Evolutionary conservation across 1,140 invertebrate species (phyloP).

Genomic region (Vanessa tameamea): DNA sequence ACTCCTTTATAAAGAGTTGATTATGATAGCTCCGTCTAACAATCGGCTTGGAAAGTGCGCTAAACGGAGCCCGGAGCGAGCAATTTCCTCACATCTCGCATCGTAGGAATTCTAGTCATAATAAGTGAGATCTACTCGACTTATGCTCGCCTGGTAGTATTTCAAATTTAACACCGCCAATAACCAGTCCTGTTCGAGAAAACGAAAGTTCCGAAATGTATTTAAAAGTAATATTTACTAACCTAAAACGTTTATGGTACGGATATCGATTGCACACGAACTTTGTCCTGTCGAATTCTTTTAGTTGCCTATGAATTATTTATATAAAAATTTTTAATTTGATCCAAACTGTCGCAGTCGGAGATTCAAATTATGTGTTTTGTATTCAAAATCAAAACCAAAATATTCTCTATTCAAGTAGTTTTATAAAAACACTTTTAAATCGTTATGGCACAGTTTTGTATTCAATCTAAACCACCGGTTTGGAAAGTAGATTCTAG

Average conservation of each 20-base stretch:
- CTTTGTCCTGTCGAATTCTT: not conserved
- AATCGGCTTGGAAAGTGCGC: constrained; percentile 44
- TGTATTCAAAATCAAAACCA: too few species aligned
- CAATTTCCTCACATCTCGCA: constrained; percentile 43
- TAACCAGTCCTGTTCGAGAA: not conserved
- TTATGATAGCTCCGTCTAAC: constrained; percentile 43
- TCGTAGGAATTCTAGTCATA: constrained; percentile 34
- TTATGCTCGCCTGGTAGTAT: constrained; percentile 16
- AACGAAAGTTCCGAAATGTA: not conserved
- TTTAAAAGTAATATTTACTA: not conserved
- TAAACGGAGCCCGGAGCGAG: constrained; percentile 39
- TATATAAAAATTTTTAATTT: not conserved
- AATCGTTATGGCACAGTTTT: too few species aligned
- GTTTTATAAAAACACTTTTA: too few species aligned
- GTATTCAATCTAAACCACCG: too few species aligned
- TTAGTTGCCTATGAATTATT: too few species aligned
- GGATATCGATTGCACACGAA: not conserved
- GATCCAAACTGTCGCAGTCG: too few species aligned
- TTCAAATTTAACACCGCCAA: constrained; percentile 23
- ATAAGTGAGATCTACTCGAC: constrained; percentile 34
- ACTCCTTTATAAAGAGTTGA: constrained; percentile 43
- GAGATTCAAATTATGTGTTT: too few species aligned
- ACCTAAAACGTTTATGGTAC: not conserved
- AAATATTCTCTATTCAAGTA: too few species aligned
- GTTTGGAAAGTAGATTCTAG: too few species aligned